Evolutionary conservation across 2,113 vertebrate genomes (phyloP).

Genomic region (Chunga burmeisteri): DNA sequence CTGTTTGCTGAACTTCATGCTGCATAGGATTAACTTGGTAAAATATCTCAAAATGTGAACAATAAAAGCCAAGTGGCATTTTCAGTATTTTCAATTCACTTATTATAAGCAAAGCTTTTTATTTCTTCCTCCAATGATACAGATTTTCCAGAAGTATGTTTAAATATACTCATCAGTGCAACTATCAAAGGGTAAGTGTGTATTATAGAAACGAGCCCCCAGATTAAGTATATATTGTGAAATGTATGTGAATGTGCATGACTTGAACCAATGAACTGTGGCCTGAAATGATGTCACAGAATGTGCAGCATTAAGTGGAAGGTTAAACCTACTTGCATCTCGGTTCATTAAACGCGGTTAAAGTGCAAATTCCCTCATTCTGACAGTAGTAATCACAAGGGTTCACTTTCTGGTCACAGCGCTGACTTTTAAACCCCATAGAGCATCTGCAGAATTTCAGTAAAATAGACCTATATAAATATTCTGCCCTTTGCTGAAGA

Average conservation of each 20-base stretch:
- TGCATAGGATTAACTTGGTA: neutral
- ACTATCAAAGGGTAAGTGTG: conserved; percentile 66
- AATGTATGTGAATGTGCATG: conserved; percentile 80
- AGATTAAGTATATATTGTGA: conserved; percentile 72
- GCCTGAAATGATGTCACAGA: conserved; percentile 83
- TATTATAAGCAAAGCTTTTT: neutral
- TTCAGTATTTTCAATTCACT: neutral
- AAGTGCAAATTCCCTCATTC: conserved; percentile 99
- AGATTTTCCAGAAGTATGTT: conserved; percentile 22
- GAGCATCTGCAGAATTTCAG: conserved; percentile 99
- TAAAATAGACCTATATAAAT: conserved; percentile 86
- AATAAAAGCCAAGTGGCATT: neutral
- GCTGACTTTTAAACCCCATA: conserved; percentile 99
- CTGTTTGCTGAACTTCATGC: neutral
- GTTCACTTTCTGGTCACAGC: conserved; percentile 99
- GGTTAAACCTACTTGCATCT: conserved; percentile 99
- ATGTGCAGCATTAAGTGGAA: conserved; percentile 82
- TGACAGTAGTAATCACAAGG: conserved; percentile 99
- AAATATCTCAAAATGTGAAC: neutral
- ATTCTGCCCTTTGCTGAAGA: conserved; percentile 70
- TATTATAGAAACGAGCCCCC: conserved; percentile 67
- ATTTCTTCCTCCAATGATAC: conserved; percentile 4
- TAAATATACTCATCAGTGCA: conserved; percentile 55
- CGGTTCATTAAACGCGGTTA: conserved; percentile 99
- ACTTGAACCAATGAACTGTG: conserved; percentile 78